Percentiles rank a stretch among this genome's conserved stretches.
Evolutionary conservation across 2,113 vertebrate species (phyloP).

Genomic region (Xenopus tropicalis): UCB_Xtro_10.0 CM004448.2:2510001-2510500

Average conservation of each 20-base stretch:
- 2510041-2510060: slow-evolving; percentile 32
- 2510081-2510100: slow-evolving; percentile 5
- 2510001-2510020: slow-evolving; percentile 40
- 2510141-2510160: slow-evolving; percentile 5
- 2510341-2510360: neutral
- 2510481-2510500: neutral
- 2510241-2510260: neutral
- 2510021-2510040: neutral
- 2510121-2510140: neutral
- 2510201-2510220: slow-evolving; percentile 5
- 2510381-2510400: no score
- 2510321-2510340: slow-evolving; percentile 23
- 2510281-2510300: neutral
- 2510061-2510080: neutral
- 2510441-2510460: neutral
- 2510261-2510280: no score
- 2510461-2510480: slow-evolving; percentile 35
- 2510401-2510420: neutral
- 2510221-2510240: slow-evolving; percentile 3
- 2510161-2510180: no score
- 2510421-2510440: slow-evolving; percentile 37
- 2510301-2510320: neutral
- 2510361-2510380: slow-evolving; percentile 39
- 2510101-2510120: no score
- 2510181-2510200: neutral